Evolutionary conservation across 1,140 invertebrate species (phyloP).

Genomic region (Muscidifurax raptorellus): DNA sequence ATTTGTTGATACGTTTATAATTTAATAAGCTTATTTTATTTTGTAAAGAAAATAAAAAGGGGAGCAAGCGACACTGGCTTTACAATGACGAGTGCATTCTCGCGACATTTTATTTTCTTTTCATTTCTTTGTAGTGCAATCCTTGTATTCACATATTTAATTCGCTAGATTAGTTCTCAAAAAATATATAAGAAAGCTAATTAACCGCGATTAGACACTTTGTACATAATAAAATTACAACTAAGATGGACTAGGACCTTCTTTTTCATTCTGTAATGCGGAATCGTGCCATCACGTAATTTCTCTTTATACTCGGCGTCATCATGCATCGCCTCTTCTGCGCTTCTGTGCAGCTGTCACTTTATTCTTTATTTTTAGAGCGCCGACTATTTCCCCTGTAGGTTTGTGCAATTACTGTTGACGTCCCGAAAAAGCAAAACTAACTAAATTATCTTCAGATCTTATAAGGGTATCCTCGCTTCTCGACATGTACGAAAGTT

Average conservation of each 20-base stretch:
- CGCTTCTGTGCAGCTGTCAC: slow-evolving; percentile 5
- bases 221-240: slow-evolving; percentile 51
- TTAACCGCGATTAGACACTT: slow-evolving; percentile 38
- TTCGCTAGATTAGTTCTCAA: slow-evolving; percentile 23
- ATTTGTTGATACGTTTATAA: slow-evolving; percentile 73
- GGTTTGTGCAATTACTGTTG: slow-evolving; percentile 30
- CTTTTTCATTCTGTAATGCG: slow-evolving; percentile 53
- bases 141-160: slow-evolving; percentile 26
- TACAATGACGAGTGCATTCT: slow-evolving; percentile 14
- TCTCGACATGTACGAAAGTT: slow-evolving; percentile 6
- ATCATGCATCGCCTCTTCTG: slow-evolving; percentile 36
- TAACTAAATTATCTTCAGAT: slow-evolving; percentile 5
- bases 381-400: slow-evolving; percentile 13
- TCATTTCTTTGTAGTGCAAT: slow-evolving; percentile 36
- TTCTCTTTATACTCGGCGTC: slow-evolving; percentile 48
- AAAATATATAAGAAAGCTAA: slow-evolving; percentile 5
- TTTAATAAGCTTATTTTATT: slow-evolving; percentile 66
- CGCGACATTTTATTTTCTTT: slow-evolving; percentile 52
- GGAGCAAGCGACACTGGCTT: slow-evolving; percentile 14
- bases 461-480: not conserved
- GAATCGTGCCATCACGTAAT: slow-evolving; percentile 61
- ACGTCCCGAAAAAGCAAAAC: slow-evolving; percentile 20
- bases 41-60: slow-evolving; percentile 57
- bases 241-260: slow-evolving; percentile 38
- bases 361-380: slow-evolving; percentile 25